Conservation (phyloP, 2,113 vertebrate species). For the Sceloporus tristichus region DNA sequence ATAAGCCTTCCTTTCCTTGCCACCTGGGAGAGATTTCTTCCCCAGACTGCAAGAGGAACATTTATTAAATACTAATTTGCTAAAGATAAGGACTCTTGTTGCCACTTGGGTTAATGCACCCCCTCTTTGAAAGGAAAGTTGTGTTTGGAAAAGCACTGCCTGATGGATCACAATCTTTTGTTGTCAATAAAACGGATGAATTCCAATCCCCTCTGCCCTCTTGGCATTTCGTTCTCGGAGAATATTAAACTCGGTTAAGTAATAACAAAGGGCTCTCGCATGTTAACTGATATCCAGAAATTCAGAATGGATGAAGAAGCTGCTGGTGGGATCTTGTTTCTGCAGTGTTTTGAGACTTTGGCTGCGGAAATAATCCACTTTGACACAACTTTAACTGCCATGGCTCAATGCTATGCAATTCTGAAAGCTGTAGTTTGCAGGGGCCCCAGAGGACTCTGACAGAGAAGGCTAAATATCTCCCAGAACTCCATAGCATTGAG, state of each 20-base stretch:
- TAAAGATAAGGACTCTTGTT: slow-evolving; percentile 44
- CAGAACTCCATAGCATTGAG: too few species aligned
- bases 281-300: neutral
- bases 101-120: slow-evolving; percentile 46
- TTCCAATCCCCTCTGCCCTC: neutral
- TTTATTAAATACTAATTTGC: slow-evolving; percentile 67
- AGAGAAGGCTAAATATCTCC: too few species aligned
- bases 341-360: neutral
- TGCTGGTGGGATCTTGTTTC: neutral
- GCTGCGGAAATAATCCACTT: too few species aligned
- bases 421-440: too few species aligned
- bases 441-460: too few species aligned
- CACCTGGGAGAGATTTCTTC: slow-evolving; percentile 35
- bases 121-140: slow-evolving; percentile 33
- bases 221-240: slow-evolving; percentile 9
- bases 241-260: slow-evolving; percentile 48
- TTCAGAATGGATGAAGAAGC: slow-evolving; percentile 1
- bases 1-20: slow-evolving; percentile 62
- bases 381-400: too few species aligned
- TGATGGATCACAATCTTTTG: slow-evolving; percentile 46
- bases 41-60: slow-evolving; percentile 44
- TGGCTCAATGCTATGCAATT: too few species aligned
- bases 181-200: neutral
- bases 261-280: neutral
- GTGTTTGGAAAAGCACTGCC: slow-evolving; percentile 59